A percentile compares a stretch with the other conserved stretches of the same genome.
phyloP scores from a whole-genome alignment of 2,888 invertebrate species.

The Priocnemis perturbator region DNA sequence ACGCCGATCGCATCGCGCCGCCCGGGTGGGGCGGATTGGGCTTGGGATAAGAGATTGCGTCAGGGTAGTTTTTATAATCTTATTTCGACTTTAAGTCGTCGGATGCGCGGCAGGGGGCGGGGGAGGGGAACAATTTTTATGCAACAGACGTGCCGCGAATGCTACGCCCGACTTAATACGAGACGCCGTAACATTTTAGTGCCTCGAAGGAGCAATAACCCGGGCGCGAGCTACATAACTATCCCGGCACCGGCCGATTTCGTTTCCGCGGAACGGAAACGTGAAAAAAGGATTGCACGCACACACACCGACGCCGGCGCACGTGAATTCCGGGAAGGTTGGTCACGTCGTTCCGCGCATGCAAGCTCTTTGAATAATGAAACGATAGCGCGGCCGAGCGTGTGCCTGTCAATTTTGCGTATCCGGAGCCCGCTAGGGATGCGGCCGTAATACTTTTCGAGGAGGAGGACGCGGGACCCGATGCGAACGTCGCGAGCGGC shows the following conservation, averaged over 20 bases:
- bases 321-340: constrained; percentile 39
- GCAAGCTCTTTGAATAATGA: constrained; percentile 58
- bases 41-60: too few species aligned
- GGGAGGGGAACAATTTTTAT: constrained; percentile 11
- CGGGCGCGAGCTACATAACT: not conserved
- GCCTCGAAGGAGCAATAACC: constrained; percentile 26
- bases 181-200: constrained; percentile 4
- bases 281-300: constrained; percentile 32
- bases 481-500: not conserved
- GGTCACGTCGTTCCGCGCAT: constrained; percentile 34
- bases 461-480: constrained; percentile 4
- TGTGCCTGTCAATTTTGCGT: constrained; percentile 33
- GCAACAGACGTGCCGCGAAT: not conserved
- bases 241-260: constrained; percentile 15
- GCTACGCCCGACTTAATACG: not conserved
- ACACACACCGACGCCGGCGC: constrained; percentile 6
- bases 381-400: constrained; percentile 49
- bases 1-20: too few species aligned
- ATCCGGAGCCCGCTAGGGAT: constrained; percentile 17
- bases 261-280: constrained; percentile 24
- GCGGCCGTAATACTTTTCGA: constrained; percentile 1
- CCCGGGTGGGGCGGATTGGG: too few species aligned
- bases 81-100: too few species aligned
- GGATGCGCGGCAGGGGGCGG: too few species aligned
- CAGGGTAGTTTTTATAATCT: too few species aligned